Percentiles rank a stretch among this genome's conserved stretches.
These are phyloP conservation scores for Apis dorsata DNA, from an alignment of 1,140 invertebrate genomes.

Conservation along the genomic window DNA sequence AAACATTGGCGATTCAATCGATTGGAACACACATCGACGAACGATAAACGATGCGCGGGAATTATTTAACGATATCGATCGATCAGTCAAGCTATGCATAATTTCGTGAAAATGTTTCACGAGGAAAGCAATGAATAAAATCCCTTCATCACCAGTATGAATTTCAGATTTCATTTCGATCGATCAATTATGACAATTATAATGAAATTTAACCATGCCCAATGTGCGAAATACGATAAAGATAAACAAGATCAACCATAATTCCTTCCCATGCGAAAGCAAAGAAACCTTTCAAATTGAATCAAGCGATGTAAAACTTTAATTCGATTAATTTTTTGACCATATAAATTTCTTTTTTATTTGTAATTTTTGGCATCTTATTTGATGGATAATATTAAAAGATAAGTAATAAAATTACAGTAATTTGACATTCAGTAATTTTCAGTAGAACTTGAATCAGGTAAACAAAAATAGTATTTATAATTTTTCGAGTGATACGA, in stretches of 20 bases:
- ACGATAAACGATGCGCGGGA: constrained; percentile 36
- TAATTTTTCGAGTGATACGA: no score
- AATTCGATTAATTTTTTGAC: no score
- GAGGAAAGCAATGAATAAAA: not conserved
- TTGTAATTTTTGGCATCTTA: no score
- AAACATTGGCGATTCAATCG: constrained; percentile 19
- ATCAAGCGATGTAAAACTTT: no score
- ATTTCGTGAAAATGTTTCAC: constrained; percentile 15
- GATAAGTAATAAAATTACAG: no score
- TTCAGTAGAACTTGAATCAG: no score
- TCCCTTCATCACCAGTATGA: not conserved
- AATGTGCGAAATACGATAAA: not conserved
- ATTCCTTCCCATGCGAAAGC: no score
- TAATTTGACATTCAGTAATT: no score
- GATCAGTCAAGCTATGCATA: not conserved
- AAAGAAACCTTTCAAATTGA: no score
- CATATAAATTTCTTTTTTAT: no score
- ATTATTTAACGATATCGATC: constrained; percentile 54
- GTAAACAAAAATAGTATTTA: no score
- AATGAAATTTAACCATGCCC: not conserved
- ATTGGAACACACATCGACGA: constrained; percentile 29
- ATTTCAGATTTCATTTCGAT: not conserved
- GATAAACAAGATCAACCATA: not conserved
- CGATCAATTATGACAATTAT: not conserved
- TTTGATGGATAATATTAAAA: no score